Base-by-base conservation (phyloP, 1,140 invertebrate species). In the Amyelois transitella region DNA sequence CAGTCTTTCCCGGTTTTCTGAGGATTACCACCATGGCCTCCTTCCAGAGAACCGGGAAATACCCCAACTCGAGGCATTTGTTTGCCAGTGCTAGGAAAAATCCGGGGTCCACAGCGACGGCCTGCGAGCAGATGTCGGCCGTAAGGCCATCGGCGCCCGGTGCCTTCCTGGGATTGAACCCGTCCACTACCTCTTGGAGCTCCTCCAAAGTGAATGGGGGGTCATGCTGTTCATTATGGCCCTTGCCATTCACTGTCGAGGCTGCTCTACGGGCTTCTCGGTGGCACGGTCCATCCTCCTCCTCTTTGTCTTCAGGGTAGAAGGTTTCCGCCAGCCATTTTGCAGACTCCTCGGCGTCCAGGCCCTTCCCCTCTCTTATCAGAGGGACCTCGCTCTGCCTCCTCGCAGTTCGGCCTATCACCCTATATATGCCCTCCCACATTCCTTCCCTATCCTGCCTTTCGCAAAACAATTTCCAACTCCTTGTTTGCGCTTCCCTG, bases 401-500 rank as follows among this genome's bases (percentile, higher is more conserved):
- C 14, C 38, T 57, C 7, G 48, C 10, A 14, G 59, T 58, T 0
- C 51, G 48, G 1, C 44, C 17, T 19, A 57, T 50, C 1, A 62
- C 54, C n/a, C n/a, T n/a, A n/a, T n/a, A n/a, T n/a, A n/a, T 8
- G 1, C 53, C 44, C 21, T 54, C 53, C 53, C 53, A 55, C 18
- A 49, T 17, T 14, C 51, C 18, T 38, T 55, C 53, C 18, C 58
- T 7, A 25, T 52, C 53, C 38, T 56, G 56, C 12, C 55, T 52
- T 8, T 8, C 50, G 14, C 62, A 64, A 12, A 64, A 64, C 14
- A 12, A 22, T 18, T 60, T 64, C 58, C 62, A 64, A 14, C 54
- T 57, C 0, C 5, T 14, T 8, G 25, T 48, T 14, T 60, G 51
- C 4, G 58, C 58, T 18, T 48, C 8, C 3, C 8, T 24, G 8